A percentile compares a stretch with the other conserved stretches of the same genome.
Conservation (phyloP, 2,888 invertebrate genomes). For the Petrolisthes cinctipes region DNA sequence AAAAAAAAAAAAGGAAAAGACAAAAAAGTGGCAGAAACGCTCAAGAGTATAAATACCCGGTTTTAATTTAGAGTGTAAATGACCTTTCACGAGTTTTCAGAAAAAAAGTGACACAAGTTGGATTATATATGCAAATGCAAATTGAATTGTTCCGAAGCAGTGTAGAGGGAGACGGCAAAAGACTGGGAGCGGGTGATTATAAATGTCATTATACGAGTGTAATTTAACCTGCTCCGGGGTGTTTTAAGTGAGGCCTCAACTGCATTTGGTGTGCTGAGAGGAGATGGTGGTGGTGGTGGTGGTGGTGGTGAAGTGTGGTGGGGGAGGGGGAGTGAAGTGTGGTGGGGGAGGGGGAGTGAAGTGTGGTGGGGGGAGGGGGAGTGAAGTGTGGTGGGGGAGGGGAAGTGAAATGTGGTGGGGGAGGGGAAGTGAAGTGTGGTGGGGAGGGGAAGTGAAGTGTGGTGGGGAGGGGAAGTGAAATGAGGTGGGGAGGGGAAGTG, state of each 20-base stretch:
- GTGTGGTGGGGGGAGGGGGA: neutral
- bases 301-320: neutral
- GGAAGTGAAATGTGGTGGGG: slow-evolving; percentile 15
- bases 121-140: slow-evolving; percentile 50
- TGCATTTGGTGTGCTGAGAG: slow-evolving; percentile 1
- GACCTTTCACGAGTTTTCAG: slow-evolving; percentile 27
- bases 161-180: slow-evolving; percentile 38
- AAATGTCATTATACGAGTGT: slow-evolving; percentile 41
- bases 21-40: neutral
- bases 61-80: slow-evolving; percentile 44
- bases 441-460: neutral
- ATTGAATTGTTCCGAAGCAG: slow-evolving; percentile 43
- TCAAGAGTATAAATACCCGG: slow-evolving; percentile 16
- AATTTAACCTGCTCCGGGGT: slow-evolving; percentile 32
- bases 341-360: neutral
- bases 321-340: neutral
- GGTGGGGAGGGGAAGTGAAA: neutral
- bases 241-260: neutral
- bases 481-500: neutral
- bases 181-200: slow-evolving; percentile 38
- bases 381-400: neutral
- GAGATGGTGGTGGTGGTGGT: neutral
- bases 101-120: slow-evolving; percentile 19
- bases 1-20: neutral
- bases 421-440: neutral